Base-by-base conservation (phyloP, 1,140 invertebrate species). In the Pinna nobilis region DNA sequence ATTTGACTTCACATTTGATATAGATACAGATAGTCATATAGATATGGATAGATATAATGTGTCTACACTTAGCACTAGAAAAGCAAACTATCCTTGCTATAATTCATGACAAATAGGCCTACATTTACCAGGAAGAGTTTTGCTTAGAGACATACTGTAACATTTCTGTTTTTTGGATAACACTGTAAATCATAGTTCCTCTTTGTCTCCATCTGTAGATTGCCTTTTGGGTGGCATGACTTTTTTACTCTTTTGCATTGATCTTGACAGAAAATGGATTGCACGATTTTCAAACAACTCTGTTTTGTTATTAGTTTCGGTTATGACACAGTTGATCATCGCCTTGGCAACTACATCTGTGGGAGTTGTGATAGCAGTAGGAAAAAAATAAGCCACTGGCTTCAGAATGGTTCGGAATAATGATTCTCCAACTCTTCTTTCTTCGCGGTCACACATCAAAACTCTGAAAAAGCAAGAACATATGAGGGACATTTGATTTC, bases 221-320 rank as follows among this genome's bases (percentile, higher is more conserved):
- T n/a, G n/a, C n/a, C n/a, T n/a, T n/a, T n/a, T n/a, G n/a, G n/a
- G n/a, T n/a, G n/a, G 39, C n/a, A n/a, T 44, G 9, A 44, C 9
- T 44, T 9, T 44, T 44, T 44, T n/a, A 44, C 39, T 11, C 39
- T 44, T 44, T 28, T 74, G 73, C 2, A 71, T 72, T 23, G 75
- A 77, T n/a, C 84, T 84, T 23, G 83, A 77, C 9, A 86, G 53
- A 32, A 76, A 68, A 70, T 87, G 85, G 59, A 88, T 85, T 25
- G 83, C 85, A 69, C 82, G 84, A 75, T 89, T 89, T 57, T 87
- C 83, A 74, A 84, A 83, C 2, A 87, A 37, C 59, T 86, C 79
- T 28, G 71, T 55, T 6, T 67, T 72, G 55, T 83, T 76, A 0
- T 70, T 69, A 0, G 67, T 57, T 82, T 83, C 20, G 15, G 61